Evolutionary conservation across 2,113 vertebrate species (phyloP).

Genomic region (Setophaga petechia): DNA sequence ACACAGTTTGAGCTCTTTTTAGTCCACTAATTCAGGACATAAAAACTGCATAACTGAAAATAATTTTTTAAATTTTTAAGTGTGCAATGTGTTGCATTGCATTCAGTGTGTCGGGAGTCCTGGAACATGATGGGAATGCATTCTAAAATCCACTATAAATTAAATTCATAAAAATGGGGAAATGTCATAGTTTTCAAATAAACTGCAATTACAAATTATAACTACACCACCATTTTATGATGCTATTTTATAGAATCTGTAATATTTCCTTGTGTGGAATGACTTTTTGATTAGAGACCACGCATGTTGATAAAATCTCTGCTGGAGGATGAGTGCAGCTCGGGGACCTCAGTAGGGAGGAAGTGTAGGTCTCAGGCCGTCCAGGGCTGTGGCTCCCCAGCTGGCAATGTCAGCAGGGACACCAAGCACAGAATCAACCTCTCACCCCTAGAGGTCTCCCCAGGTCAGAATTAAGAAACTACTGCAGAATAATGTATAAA

Average conservation of each 20-base stretch:
- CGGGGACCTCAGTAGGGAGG: accelerated
- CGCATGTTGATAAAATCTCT: neutral
- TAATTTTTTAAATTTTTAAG: neutral
- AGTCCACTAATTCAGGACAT: neutral
- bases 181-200: neutral
- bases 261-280: neutral
- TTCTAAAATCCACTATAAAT: neutral
- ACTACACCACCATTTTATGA: neutral
- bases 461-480: conserved; percentile 18
- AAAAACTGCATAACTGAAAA: neutral
- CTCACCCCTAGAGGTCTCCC: conserved; percentile 59
- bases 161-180: neutral
- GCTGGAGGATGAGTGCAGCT: neutral
- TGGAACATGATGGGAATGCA: neutral
- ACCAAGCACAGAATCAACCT: neutral
- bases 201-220: neutral
- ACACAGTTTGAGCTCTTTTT: neutral
- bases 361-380: accelerated
- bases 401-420: neutral
- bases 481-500: neutral
- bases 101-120: neutral
- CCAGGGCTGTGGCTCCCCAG: neutral
- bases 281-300: neutral
- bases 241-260: neutral
- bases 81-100: neutral